These are phyloP conservation scores for Bovichtus variegatus DNA, from an alignment of 2,797 vertebrate species.

Conservation along the genomic window DNA sequence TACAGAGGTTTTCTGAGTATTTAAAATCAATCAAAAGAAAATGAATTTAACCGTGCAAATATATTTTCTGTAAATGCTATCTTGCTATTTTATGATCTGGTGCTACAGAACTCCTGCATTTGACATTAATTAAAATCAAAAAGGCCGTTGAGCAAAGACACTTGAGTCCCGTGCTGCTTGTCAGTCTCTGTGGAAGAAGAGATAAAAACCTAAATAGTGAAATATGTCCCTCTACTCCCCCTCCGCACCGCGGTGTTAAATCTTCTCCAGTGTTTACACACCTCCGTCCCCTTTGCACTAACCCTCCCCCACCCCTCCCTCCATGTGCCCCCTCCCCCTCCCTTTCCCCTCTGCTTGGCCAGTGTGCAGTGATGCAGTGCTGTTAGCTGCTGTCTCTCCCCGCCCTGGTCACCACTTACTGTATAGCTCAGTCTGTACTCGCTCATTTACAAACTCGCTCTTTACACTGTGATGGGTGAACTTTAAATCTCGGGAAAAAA, in stretches of 20 bases:
- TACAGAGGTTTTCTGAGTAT: neutral
- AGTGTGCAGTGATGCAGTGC: slow-evolving; percentile 83
- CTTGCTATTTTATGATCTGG: too few species aligned
- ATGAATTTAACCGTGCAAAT: neutral
- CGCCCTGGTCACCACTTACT: slow-evolving; percentile 53
- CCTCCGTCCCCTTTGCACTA: slow-evolving; percentile 46
- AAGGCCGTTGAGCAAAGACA: neutral
- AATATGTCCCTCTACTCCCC: neutral
- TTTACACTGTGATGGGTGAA: neutral
- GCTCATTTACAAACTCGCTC: slow-evolving; percentile 13
- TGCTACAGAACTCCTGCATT: too few species aligned
- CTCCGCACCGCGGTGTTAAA: slow-evolving; percentile 1
- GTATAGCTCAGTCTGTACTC: slow-evolving; percentile 21
- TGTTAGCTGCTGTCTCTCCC: slow-evolving; percentile 65
- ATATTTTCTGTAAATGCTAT: too few species aligned
- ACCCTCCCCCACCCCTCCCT: slow-evolving; percentile 41
- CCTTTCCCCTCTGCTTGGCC: slow-evolving; percentile 66
- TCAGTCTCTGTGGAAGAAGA: neutral
- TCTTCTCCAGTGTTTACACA: slow-evolving; percentile 41
- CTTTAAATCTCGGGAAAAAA: neutral
- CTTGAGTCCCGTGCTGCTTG: neutral
- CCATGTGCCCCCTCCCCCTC: slow-evolving; percentile 35
- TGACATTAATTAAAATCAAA: too few species aligned
- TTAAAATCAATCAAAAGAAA: neutral
- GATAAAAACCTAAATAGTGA: neutral